Evolutionary conservation across 2,797 vertebrate species (phyloP).

Genomic region (Cuculus canorus): DNA sequence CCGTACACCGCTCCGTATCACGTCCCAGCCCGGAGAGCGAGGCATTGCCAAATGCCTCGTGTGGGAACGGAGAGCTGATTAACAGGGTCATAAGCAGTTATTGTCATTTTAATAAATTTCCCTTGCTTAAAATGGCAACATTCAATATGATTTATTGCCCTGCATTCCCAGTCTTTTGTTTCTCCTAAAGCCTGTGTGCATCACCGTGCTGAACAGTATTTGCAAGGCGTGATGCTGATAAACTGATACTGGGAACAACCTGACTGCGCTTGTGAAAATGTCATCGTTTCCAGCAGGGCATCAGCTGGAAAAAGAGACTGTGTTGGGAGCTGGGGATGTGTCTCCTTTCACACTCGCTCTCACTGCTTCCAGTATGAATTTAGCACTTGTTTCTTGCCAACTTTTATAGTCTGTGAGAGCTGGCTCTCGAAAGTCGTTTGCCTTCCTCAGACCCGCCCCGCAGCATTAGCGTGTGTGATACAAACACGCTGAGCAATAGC

Average conservation of each 20-base stretch:
- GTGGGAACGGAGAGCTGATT: not conserved
- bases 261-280: not conserved
- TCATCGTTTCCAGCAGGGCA: not conserved
- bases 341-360: not conserved
- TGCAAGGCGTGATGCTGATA: not conserved
- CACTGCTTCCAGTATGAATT: not conserved
- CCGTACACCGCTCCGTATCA: rapidly evolving
- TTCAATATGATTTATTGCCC: not conserved
- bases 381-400: not conserved
- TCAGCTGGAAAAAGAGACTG: not conserved
- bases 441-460: not conserved
- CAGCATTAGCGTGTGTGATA: rapidly evolving
- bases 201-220: not conserved
- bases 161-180: not conserved
- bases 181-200: not conserved
- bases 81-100: not conserved
- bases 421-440: not conserved
- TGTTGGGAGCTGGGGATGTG: not conserved
- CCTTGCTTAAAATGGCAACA: not conserved
- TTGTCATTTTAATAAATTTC: not conserved
- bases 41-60: not conserved
- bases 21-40: not conserved
- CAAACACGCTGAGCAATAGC: not conserved
- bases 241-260: not conserved
- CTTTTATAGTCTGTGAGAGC: not conserved